These are phyloP conservation scores for Sphaerodactylus townsendi DNA, from an alignment of 2,113 vertebrate genomes.

Conservation along the genomic window DNA sequence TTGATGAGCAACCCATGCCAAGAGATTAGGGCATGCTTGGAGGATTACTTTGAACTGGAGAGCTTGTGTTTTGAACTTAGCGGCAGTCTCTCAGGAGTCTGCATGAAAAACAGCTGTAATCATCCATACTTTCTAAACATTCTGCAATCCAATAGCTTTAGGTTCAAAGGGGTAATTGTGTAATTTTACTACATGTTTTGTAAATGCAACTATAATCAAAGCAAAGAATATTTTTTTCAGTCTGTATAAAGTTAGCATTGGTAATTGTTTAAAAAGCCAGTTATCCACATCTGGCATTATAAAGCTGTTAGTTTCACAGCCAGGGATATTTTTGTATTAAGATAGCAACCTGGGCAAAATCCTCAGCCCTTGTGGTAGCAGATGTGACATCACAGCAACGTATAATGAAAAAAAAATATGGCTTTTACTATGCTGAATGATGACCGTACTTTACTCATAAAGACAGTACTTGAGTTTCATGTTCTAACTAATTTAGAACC, in stretches of 20 bases:
- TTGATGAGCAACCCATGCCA: conserved; percentile 34
- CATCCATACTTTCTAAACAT: conserved; percentile 15
- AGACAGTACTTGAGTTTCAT: no score
- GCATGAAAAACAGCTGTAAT: conserved; percentile 18
- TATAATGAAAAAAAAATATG: not conserved
- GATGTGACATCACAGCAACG: not conserved
- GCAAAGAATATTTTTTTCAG: not conserved
- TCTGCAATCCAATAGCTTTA: conserved; percentile 14
- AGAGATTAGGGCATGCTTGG: conserved; percentile 40
- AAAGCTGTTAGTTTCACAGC: not conserved
- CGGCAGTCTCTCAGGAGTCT: conserved; percentile 30
- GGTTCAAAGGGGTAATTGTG: conserved; percentile 12
- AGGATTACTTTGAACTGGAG: conserved; percentile 19
- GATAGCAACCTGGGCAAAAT: not conserved
- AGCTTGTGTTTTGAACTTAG: conserved; percentile 31
- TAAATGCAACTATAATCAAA: conserved; percentile 16
- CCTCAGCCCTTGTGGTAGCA: not conserved
- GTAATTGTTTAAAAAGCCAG: not conserved
- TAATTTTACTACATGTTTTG: conserved; percentile 16
- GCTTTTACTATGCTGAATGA: not conserved
- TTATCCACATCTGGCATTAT: not conserved
- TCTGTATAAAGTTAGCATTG: conserved; percentile 5
- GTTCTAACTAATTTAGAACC: not conserved
- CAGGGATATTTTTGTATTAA: conserved; percentile 21
- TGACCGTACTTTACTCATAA: accelerated